Percentiles rank a stretch among this genome's conserved stretches.
These are phyloP conservation scores for Prunella strophiata DNA, from an alignment of 2,797 vertebrate species.

Conservation along the genomic window DNA sequence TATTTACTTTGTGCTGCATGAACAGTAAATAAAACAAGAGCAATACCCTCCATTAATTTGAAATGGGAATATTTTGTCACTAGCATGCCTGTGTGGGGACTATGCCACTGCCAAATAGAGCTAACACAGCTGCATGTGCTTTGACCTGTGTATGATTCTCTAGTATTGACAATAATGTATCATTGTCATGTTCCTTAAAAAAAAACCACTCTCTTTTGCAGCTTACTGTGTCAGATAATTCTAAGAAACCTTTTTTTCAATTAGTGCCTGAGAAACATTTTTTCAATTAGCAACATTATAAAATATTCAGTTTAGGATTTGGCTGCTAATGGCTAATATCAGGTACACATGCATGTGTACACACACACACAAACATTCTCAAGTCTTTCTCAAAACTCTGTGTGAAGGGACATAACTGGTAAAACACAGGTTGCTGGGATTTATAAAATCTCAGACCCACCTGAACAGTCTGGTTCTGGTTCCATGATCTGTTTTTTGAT, in stretches of 20 bases:
- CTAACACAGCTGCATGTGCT: accelerated
- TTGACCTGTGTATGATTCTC: neutral
- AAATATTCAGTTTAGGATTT: neutral
- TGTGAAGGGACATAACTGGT: neutral
- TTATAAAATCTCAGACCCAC: neutral
- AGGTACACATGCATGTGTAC: accelerated
- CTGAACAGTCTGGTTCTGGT: neutral
- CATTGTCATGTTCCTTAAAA: neutral
- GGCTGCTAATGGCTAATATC: neutral
- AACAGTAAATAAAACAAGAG: neutral
- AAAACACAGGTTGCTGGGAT: neutral
- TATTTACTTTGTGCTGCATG: neutral
- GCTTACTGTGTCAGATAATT: neutral
- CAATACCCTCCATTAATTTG: neutral
- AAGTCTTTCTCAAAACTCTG: neutral
- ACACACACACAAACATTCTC: neutral
- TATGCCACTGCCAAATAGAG: neutral
- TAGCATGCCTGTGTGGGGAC: neutral
- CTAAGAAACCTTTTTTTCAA: neutral
- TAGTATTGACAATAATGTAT: neutral
- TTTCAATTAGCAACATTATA: neutral
- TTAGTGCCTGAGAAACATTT: neutral
- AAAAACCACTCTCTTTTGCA: neutral
- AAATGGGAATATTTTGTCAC: neutral
- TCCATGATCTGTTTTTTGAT: neutral